A percentile compares a stretch with the other conserved stretches of the same genome.
Evolutionary conservation across 1,140 invertebrate species (phyloP).

Genomic region (Homarus americanus): DNA sequence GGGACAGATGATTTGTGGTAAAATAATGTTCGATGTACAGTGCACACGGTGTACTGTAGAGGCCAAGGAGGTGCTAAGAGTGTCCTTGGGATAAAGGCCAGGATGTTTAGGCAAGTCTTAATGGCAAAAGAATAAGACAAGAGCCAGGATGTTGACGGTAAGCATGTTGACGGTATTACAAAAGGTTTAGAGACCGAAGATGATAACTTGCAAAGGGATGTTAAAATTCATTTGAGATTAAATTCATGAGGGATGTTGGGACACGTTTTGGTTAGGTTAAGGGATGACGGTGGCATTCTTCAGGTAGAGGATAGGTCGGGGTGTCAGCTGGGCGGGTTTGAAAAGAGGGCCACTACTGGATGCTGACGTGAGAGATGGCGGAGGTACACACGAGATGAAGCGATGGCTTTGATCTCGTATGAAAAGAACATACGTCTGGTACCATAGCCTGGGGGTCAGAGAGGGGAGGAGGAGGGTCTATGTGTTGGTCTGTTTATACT

Average conservation of each 20-base stretch:
- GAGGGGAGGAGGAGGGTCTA: background rate
- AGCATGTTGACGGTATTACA: background rate
- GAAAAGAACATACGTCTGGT: conserved; percentile 45
- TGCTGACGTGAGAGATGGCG: background rate
- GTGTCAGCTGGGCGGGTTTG: background rate
- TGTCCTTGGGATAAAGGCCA: background rate
- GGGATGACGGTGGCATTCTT: no score
- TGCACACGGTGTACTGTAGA: no score
- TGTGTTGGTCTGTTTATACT: conserved; percentile 25
- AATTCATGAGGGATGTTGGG: background rate
- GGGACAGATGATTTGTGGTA: background rate
- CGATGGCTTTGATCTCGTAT: conserved; percentile 40
- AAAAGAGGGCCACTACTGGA: background rate
- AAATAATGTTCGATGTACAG: background rate
- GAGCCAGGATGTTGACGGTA: background rate
- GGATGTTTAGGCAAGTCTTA: no score
- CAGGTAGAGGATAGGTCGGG: no score
- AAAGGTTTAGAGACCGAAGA: background rate
- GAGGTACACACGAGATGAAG: conserved; percentile 17
- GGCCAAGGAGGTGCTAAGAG: background rate
- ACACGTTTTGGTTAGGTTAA: background rate
- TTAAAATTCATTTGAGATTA: no score
- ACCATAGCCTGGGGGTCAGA: conserved; percentile 18
- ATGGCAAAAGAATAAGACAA: no score
- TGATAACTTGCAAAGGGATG: no score